A percentile compares a stretch with the other conserved stretches of the same genome.
Evolutionary conservation across 2,888 invertebrate genomes (phyloP).

Genomic region (Ormyrus labotus): DNA sequence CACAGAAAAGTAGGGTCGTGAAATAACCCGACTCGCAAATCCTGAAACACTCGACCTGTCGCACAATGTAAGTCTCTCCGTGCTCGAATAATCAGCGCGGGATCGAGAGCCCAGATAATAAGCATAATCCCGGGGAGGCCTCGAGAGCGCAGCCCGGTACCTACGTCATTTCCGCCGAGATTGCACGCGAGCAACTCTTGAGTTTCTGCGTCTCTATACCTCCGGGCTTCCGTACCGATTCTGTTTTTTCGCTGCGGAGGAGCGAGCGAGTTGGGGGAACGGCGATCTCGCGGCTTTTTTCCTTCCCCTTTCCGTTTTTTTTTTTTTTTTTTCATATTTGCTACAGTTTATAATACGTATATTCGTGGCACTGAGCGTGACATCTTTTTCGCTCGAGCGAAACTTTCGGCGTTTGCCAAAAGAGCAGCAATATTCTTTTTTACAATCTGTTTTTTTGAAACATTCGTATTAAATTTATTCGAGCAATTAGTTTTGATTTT

Average conservation of each 20-base stretch:
- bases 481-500: no score
- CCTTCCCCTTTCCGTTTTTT: background rate
- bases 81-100: slow-evolving; percentile 11
- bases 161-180: background rate
- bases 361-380: no score
- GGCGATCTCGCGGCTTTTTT: background rate
- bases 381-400: no score
- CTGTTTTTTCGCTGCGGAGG: background rate
- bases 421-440: no score
- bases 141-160: background rate
- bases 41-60: background rate
- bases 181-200: background rate
- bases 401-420: no score
- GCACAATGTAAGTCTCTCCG: no score
- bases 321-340: background rate
- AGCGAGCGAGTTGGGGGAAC: background rate
- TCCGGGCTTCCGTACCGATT: background rate
- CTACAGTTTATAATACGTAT: background rate
- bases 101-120: slow-evolving; percentile 34
- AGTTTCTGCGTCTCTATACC: background rate
- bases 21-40: no score
- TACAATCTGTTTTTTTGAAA: no score
- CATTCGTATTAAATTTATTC: no score
- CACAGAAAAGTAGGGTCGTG: no score
- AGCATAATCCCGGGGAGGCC: slow-evolving; percentile 14